Conservation (phyloP, 2,888 invertebrate genomes). For the Eristalis arbustorum region DNA sequence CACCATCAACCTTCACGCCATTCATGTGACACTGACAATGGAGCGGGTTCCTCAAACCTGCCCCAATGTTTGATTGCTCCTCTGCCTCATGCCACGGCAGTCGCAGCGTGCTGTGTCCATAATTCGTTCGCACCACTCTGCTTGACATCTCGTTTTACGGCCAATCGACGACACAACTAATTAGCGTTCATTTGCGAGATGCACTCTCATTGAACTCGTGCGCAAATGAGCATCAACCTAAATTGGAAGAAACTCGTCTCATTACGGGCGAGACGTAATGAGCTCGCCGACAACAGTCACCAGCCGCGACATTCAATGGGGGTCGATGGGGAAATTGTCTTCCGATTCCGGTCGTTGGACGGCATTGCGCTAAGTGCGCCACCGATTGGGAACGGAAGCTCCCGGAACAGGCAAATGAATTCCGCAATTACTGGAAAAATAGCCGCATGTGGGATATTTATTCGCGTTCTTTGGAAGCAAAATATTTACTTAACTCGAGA, state of each 20-base stretch:
- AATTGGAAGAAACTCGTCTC: constrained; percentile 22
- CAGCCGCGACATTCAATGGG: neutral
- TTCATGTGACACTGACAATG: neutral
- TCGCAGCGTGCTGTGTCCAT: neutral
- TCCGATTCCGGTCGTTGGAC: neutral
- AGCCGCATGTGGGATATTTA: neutral
- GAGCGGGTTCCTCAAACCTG: neutral
- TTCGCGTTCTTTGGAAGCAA: neutral
- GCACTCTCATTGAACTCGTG: constrained; percentile 28
- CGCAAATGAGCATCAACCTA: constrained; percentile 4
- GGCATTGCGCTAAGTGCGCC: neutral
- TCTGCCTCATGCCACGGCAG: neutral
- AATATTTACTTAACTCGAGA: constrained; percentile 3
- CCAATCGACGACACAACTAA: constrained; percentile 49
- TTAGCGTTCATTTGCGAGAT: constrained; percentile 43
- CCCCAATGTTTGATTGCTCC: neutral
- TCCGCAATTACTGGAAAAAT: neutral
- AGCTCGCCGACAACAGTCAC: neutral
- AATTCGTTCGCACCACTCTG: neutral
- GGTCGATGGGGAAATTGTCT: neutral
- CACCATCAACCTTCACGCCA: neutral
- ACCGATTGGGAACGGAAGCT: neutral
- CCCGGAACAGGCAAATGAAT: neutral
- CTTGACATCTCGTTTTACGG: constrained; percentile 17
- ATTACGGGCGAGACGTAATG: neutral